These are phyloP conservation scores for Argyrosomus japonicus DNA, from an alignment of 2,113 vertebrate genomes.

Conservation along the genomic window DNA sequence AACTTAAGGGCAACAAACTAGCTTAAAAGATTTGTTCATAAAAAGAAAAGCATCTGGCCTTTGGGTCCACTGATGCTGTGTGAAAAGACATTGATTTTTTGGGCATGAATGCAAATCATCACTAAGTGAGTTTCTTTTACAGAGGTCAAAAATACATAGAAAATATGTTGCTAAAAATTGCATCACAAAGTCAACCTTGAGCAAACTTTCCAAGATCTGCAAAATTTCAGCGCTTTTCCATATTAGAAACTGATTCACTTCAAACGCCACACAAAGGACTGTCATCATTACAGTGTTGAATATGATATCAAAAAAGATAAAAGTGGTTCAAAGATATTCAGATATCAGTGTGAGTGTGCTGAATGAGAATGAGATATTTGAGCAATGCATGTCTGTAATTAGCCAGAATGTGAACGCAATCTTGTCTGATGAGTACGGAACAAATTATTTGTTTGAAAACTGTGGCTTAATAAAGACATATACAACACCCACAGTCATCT, in stretches of 20 bases:
- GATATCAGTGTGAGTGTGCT: not conserved
- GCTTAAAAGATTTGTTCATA: not conserved
- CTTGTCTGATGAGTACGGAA: constrained; percentile 2
- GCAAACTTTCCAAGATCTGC: constrained; percentile 22
- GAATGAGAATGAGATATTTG: constrained; percentile 1
- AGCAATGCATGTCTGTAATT: constrained; percentile 1
- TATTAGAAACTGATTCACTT: not conserved
- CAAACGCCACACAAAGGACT: not conserved
- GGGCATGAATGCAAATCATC: constrained; percentile 14
- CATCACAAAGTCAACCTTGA: constrained; percentile 41
- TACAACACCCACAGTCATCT: constrained; percentile 23
- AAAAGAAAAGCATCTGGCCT: not conserved
- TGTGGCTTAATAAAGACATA: constrained; percentile 50
- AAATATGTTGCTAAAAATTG: constrained; percentile 42
- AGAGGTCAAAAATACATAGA: constrained; percentile 14
- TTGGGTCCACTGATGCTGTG: constrained; percentile 15
- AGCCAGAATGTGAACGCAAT: constrained; percentile 20
- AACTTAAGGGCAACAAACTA: constrained; percentile 20
- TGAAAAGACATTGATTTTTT: constrained; percentile 18
- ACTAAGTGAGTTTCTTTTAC: not conserved
- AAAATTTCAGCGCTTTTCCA: constrained; percentile 9
- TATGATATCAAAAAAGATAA: not conserved
- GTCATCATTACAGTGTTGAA: not conserved
- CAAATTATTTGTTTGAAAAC: constrained; percentile 11
- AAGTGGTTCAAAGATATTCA: not conserved